These are phyloP conservation scores for Tenebrosternarchus preto DNA, from an alignment of 2,113 vertebrate species.

Conservation along the genomic window DNA sequence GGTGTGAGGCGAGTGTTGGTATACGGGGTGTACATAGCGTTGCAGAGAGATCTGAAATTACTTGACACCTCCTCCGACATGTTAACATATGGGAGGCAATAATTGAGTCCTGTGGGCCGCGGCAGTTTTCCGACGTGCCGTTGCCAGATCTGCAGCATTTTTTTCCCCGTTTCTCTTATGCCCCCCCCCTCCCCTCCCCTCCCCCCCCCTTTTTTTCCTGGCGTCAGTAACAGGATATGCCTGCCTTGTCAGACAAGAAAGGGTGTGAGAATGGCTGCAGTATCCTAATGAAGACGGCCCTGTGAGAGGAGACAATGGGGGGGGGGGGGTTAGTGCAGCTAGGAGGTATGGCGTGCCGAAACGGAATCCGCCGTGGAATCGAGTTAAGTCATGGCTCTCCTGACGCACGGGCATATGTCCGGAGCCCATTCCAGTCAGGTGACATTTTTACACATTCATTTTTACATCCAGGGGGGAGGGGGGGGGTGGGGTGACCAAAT, in stretches of 20 bases:
- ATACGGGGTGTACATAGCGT: conserved; percentile 42
- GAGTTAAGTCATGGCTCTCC: conserved; percentile 22
- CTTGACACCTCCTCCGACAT: conserved; percentile 54
- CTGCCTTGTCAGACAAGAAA: conserved; percentile 54
- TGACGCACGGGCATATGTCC: conserved; percentile 23
- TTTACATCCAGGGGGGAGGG: conserved; percentile 9
- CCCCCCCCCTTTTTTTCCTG: conserved; percentile 41
- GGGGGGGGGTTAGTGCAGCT: conserved; percentile 10
- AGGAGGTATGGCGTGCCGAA: background rate
- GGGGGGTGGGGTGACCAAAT: background rate
- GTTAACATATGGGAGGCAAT: conserved; percentile 58
- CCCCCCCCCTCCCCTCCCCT: too few relatives aligned
- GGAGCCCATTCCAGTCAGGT: conserved; percentile 10
- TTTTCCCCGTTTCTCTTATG: too few relatives aligned
- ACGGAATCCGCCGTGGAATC: conserved; percentile 29
- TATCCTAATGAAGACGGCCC: conserved; percentile 55
- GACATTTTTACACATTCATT: background rate
- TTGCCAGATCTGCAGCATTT: conserved; percentile 14
- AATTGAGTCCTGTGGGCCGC: conserved; percentile 59
- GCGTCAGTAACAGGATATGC: conserved; percentile 52
- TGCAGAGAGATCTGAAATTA: conserved; percentile 49
- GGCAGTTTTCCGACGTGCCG: conserved; percentile 44
- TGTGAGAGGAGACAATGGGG: conserved; percentile 40
- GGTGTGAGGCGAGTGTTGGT: conserved; percentile 16
- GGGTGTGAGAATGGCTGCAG: conserved; percentile 55